Base-by-base conservation (phyloP, 2,797 vertebrate species). In the Crypturellus tataupa region DNA sequence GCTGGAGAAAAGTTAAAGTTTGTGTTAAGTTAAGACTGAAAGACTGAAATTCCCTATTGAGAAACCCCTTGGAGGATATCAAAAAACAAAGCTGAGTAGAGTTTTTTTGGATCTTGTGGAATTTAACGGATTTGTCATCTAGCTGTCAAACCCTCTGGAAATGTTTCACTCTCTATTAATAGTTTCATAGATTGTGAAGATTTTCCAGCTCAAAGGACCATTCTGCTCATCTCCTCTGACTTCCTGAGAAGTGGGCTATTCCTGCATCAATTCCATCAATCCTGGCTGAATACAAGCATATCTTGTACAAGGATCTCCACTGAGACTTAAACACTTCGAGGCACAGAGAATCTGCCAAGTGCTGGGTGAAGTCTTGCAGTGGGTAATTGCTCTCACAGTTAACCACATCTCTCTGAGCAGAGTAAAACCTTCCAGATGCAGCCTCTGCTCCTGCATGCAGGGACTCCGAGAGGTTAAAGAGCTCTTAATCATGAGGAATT, bases 81-180 rank as follows among this genome's bases (percentile, higher is more conserved):
- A 60, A 82, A 96, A 79, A 95, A 79, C 0, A 7, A 92, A 81
- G 80, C 89, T 16, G 44, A 92, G 86, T 10, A 23, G 29, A 53
- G 73, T 75, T 90, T 80, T 77, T 94, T 93, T 92, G 85, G 85
- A 84, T 81, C 70, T 92, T 51, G 33, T 81, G 82, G 88, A 92
- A 95, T 93, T 91, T 80, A 95, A 92, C 21, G 79, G 73, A 84
- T 92, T 95, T 92, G 91, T 95, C 87, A 93, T 84, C 82, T 77
- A 85, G 58, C 93, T 95, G 94, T 95, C 93, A 96, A 93, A 70
- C 85, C 76, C 71, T 73, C 85, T 72, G 51, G 77, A 92, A 92
- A 76, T 79, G 63, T 84, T 82, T 96, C 94, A 86, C 59, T 92
- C 78, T 95, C 91, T 95, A 93, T 94, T 92, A 95, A 94, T 87